Evolutionary conservation across 2,113 vertebrate species (phyloP), one percentile per base, ranked within the genome.

Genomic region (Micromys minutus): DNA sequence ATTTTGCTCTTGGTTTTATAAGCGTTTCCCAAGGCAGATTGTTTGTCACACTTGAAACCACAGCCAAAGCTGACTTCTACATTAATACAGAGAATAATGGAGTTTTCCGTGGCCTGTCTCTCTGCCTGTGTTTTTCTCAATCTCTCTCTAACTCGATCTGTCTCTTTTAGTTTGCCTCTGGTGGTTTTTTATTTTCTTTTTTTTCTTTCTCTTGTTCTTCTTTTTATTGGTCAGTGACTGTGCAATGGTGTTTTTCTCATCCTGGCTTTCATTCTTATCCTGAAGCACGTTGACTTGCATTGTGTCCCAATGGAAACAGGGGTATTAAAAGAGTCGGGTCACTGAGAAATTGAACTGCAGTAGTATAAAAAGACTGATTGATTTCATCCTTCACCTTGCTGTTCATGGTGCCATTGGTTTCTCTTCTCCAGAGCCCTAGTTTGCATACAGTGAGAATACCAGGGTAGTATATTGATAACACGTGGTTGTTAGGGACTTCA

Each of bases 81-180:
- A 87, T 87, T 90, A 95, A 95, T 94, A 89, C 10, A 90, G 79
- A 94, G 89, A 93, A 91, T 93, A 97, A 94, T 85, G 52, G 69
- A 89, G 69, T 91, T 91, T 74, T 95, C 76, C 3, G 1, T 86
- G 76, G 84, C n/a, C 80, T 8, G 6, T 97, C 52, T 94, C 74
- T 90, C 77, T 87, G 77, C 50, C 67, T 93, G 47, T 91, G 63
- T 86, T 96, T 93, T 71, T 47, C 10, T 94, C 94, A 92, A 69
- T 96, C 92, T 95, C 67, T 88, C 69, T 95, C 67, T 85, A 90
- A 93, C 45, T 90, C 85, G 61, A 83, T 83, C 47, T 91, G 31
- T 94, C 55, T 96, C 19, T 95, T 75, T 91, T 92, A 90, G 47
- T 87, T 91, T 95, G 42, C 91, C 31, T 93, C 13, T 88, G 45